A percentile compares a stretch with the other conserved stretches of the same genome.
phyloP scores from a whole-genome alignment of 2,888 invertebrate species.

The Apodemia duryi region DNA sequence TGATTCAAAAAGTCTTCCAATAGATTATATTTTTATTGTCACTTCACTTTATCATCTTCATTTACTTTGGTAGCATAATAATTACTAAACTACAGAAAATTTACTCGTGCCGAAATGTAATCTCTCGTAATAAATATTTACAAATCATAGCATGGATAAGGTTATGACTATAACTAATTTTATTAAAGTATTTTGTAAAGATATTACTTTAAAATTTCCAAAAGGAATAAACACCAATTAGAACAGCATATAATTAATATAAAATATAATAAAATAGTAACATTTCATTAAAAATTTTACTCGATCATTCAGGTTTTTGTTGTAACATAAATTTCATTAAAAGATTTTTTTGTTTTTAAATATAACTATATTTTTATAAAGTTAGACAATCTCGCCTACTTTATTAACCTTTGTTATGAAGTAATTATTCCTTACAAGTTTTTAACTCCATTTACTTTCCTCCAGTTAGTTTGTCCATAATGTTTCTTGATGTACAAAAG shows the following conservation, averaged over 20 bases:
- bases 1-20: constrained; percentile 72
- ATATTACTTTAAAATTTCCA: constrained; percentile 1
- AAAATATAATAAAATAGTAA: neutral
- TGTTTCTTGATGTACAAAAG: too few species aligned
- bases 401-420: too few species aligned
- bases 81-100: neutral
- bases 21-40: constrained; percentile 54
- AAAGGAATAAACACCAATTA: constrained; percentile 12
- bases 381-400: too few species aligned
- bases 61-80: neutral
- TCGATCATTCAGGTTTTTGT: neutral
- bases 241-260: neutral
- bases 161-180: neutral
- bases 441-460: too few species aligned
- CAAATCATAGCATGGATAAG: neutral
- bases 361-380: too few species aligned
- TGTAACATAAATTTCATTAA: too few species aligned
- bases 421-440: too few species aligned
- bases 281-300: neutral
- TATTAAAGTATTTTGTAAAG: neutral
- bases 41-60: constrained; percentile 18
- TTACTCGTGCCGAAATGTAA: constrained; percentile 15
- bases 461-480: too few species aligned
- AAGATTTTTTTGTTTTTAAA: too few species aligned
- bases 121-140: neutral